A percentile compares a stretch with the other conserved stretches of the same genome.
Conservation (phyloP, 2,797 vertebrate species). For the Helostoma temminkii region DNA sequence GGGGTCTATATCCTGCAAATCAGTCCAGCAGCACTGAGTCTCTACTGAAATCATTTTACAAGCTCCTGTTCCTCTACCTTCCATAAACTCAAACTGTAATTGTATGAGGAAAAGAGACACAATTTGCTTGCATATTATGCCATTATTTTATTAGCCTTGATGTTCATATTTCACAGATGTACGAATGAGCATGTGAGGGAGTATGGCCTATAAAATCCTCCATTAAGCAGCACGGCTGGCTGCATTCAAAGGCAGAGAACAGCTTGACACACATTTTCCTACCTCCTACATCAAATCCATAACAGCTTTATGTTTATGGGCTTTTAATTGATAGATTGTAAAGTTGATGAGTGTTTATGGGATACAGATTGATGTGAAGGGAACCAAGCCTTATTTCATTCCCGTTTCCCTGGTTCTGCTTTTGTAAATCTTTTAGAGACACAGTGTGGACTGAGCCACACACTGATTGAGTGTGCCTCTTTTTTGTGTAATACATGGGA, state of each 20-base stretch:
- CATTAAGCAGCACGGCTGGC: constrained; percentile 58
- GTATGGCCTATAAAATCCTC: constrained; percentile 63
- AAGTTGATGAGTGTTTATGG: constrained; percentile 76
- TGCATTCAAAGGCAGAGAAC: constrained; percentile 58
- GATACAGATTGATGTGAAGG: constrained; percentile 48
- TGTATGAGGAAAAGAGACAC: constrained; percentile 1
- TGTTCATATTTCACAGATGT: constrained; percentile 58
- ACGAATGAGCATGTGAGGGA: constrained; percentile 40
- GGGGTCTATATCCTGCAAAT: constrained; percentile 12
- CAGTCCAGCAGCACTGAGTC: not conserved
- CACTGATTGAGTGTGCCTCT: not conserved
- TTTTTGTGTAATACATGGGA: not conserved
- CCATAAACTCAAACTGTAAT: constrained; percentile 20
- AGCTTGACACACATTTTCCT: constrained; percentile 52
- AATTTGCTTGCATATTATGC: constrained; percentile 19
- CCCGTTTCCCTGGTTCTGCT: constrained; percentile 15
- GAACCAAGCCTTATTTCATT: constrained; percentile 20
- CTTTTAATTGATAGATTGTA: constrained; percentile 80
- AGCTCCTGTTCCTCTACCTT: constrained; percentile 9
- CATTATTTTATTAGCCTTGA: constrained; percentile 29
- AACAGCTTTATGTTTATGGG: constrained; percentile 75
- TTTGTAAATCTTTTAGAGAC: constrained; percentile 17
- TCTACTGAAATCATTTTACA: not conserved
- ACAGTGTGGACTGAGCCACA: not conserved
- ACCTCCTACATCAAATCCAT: constrained; percentile 52